Conservation (phyloP, 2,888 invertebrate genomes). For the Lycaena phlaeas region DNA sequence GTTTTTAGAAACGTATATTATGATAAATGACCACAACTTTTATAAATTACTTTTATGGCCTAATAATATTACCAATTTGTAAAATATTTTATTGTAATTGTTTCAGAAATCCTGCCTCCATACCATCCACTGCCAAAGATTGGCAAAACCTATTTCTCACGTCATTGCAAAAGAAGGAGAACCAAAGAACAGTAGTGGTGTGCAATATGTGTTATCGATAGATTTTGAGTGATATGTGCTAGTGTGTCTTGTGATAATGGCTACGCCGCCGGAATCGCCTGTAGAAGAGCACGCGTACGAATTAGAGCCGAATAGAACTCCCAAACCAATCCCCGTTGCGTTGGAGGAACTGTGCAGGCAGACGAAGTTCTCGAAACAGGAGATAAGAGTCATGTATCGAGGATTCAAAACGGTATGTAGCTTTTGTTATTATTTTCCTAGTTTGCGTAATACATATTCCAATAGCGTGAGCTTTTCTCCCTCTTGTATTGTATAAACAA, state of each 20-base stretch:
- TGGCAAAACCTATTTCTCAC: constrained; percentile 5
- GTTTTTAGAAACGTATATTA: too few species aligned
- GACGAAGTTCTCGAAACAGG: constrained; percentile 95
- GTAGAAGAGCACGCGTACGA: constrained; percentile 91
- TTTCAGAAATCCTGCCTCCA: constrained; percentile 41
- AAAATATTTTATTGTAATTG: constrained; percentile 21
- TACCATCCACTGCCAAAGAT: constrained; percentile 27
- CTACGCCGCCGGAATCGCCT: constrained; percentile 89
- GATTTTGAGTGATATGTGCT: constrained; percentile 5
- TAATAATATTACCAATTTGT: too few species aligned
- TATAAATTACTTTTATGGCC: too few species aligned
- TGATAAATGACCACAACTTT: too few species aligned
- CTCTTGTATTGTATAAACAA: too few species aligned
- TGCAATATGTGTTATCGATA: constrained; percentile 2
- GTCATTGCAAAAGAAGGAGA: background rate
- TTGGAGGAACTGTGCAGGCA: constrained; percentile 92
- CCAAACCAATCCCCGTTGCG: constrained; percentile 88
- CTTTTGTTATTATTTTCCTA: background rate
- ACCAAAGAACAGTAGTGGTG: background rate
- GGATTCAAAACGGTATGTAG: constrained; percentile 93
- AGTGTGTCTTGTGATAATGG: constrained; percentile 67
- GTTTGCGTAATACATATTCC: too few species aligned
- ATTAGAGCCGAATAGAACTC: constrained; percentile 83
- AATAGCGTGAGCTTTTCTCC: too few species aligned
- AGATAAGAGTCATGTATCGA: constrained; percentile 97